Conservation (phyloP, 2,888 invertebrate species). For the Drosophila borealis region DNA sequence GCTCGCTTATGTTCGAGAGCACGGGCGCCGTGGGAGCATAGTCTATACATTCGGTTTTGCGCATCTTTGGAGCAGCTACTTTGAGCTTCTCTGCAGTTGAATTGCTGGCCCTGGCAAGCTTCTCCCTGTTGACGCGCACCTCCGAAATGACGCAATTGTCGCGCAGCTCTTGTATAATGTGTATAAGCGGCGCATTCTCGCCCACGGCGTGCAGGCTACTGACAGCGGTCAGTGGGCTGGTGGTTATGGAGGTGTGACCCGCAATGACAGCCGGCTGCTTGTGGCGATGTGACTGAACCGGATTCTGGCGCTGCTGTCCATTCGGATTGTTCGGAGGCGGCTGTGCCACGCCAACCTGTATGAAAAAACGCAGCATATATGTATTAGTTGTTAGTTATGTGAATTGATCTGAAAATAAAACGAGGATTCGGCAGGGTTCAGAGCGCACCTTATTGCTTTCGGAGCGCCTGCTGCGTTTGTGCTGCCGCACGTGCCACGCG, state of each 20-base stretch:
- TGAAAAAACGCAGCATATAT: slow-evolving; percentile 13
- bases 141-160: slow-evolving; percentile 83
- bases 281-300: slow-evolving; percentile 41
- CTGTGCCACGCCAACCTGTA: slow-evolving; percentile 14
- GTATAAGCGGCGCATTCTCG: slow-evolving; percentile 81
- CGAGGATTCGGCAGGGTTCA: background rate
- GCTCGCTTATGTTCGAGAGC: slow-evolving; percentile 64
- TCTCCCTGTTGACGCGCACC: slow-evolving; percentile 82
- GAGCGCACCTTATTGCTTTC: slow-evolving; percentile 65
- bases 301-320: slow-evolving; percentile 27
- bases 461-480: slow-evolving; percentile 67
- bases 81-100: slow-evolving; percentile 14
- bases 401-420: background rate
- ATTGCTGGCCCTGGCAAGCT: slow-evolving; percentile 42
- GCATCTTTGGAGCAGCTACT: slow-evolving; percentile 16
- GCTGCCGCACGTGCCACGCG: slow-evolving; percentile 61
- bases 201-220: slow-evolving; percentile 67
- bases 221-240: slow-evolving; percentile 66
- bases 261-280: slow-evolving; percentile 15
- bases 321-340: slow-evolving; percentile 46
- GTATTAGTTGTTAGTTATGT: background rate
- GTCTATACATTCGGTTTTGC: slow-evolving; percentile 26
- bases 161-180: slow-evolving; percentile 84
- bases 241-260: slow-evolving; percentile 3
- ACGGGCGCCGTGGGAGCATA: slow-evolving; percentile 60